Percentiles rank a stretch among this genome's conserved stretches.
phyloP scores from a whole-genome alignment of 2,113 vertebrate genomes.

The Corythornis cristatus region DNA sequence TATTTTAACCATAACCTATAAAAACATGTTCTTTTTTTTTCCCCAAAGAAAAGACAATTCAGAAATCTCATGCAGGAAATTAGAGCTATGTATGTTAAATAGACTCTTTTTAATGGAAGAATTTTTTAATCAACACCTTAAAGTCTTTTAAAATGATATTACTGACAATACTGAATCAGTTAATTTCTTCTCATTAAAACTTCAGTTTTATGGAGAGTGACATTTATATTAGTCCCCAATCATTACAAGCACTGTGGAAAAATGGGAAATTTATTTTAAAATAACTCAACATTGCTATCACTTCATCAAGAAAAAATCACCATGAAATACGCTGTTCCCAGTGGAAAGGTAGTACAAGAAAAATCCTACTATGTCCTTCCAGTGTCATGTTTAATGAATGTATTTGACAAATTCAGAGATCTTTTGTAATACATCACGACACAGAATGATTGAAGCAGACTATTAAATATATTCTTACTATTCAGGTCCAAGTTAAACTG shows the following conservation, averaged over 20 bases:
- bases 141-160: conserved; percentile 7
- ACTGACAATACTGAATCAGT: neutral
- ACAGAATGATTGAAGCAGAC: conserved; percentile 32
- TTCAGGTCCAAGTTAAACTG: conserved; percentile 22
- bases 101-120: neutral
- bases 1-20: neutral
- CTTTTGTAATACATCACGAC: conserved; percentile 28
- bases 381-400: conserved; percentile 64
- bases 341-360: conserved; percentile 42
- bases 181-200: conserved; percentile 30
- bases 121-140: neutral
- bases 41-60: neutral
- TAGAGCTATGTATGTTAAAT: neutral
- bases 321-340: conserved; percentile 42
- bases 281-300: conserved; percentile 27
- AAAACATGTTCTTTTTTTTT: neutral
- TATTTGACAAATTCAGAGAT: conserved; percentile 60
- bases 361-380: neutral
- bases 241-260: neutral
- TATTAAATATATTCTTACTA: conserved; percentile 36
- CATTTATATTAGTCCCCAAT: conserved; percentile 35
- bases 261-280: conserved; percentile 33
- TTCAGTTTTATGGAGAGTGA: neutral
- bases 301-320: conserved; percentile 35
- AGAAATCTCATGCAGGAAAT: neutral